Conservation (phyloP, 2,797 vertebrate genomes). For the Heliangelus exortis region DNA sequence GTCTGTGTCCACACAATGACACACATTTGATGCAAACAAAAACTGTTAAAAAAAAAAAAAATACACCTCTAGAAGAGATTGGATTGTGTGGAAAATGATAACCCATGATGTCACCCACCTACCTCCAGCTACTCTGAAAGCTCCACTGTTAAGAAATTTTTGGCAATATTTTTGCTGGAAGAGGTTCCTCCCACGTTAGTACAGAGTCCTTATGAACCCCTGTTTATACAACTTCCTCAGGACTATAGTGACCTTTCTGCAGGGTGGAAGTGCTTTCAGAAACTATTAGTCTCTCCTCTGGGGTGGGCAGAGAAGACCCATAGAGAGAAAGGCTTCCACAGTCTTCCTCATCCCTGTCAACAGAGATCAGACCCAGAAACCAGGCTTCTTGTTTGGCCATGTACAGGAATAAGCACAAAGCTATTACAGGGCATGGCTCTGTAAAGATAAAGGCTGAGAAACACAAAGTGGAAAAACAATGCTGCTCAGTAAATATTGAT, state of each 20-base stretch:
- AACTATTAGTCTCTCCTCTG: slow-evolving; percentile 36
- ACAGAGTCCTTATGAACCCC: neutral
- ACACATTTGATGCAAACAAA: neutral
- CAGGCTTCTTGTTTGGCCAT: slow-evolving; percentile 8
- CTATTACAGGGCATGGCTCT: slow-evolving; percentile 29
- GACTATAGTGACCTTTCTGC: slow-evolving; percentile 48
- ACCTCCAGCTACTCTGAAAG: neutral
- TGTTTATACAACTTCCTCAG: neutral
- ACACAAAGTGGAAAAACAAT: slow-evolving; percentile 35
- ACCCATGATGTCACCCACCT: neutral
- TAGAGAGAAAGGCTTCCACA: slow-evolving; percentile 32
- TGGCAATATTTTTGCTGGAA: slow-evolving; percentile 23
- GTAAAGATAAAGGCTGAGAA: slow-evolving; percentile 36
- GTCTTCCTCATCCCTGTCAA: slow-evolving; percentile 48
- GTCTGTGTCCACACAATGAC: neutral
- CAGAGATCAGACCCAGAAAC: slow-evolving; percentile 31
- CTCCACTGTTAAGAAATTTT: neutral
- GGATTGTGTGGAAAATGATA: neutral
- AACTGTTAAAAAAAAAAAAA: neutral
- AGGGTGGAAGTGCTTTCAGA: slow-evolving; percentile 57
- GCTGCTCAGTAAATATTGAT: slow-evolving; percentile 65
- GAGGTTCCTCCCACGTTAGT: neutral
- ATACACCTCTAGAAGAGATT: neutral
- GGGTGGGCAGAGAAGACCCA: neutral
- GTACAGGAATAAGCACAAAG: slow-evolving; percentile 20